Evolutionary conservation across 2,888 invertebrate species (phyloP), one percentile per base, ranked within the genome.

Genomic region (Campoplex capitator): DNA sequence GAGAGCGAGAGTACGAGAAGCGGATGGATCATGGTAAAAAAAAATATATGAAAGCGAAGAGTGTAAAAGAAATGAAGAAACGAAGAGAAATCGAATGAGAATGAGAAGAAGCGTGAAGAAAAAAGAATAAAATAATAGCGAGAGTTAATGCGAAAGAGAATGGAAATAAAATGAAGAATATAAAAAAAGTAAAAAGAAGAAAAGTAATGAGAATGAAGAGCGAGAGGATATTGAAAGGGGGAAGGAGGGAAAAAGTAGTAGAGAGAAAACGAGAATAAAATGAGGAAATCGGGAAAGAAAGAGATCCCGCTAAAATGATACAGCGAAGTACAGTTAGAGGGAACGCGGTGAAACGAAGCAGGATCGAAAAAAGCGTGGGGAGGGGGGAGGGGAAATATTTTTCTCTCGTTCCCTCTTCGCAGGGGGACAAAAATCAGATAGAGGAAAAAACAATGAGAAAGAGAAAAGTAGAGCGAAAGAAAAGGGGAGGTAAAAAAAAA

Each of bases 231-330:
- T 62, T 62, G 62, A 62, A 62, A 62, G 16, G 32, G 42, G 28
- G 13, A 8, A 13, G 38, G 16, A 28, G 48, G 42, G 45, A 75
- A 11, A 74, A 38, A 32, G 38, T 23, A 23, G 23, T 23, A 45
- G 42, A 23, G 38, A 16, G 32, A 1, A 71, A 71, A 35, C 0
- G 18, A 6, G 32, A 35, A 51, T 23, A 35, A 75, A 58, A 42
- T 51, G 56, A 54, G 56, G 54, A 74, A 74, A 56, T 74, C 38
- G 38, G 13, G 13, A 74, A 54, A 73, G 51, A 73, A 35, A 54
- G 54, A 38, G 54, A 38, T 51, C 28, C 32, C 71, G 32, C 48
- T 51, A 51, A 51, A 71, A 71, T 35, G 71, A 71, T 51, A 71
- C 51, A 35, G 18, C 8, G 32, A 71, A 51, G 45, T 18, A 18